Evolutionary conservation across 2,888 invertebrate species (phyloP), one percentile per base, ranked within the genome.

Genomic region (Helobdella robusta): DNA sequence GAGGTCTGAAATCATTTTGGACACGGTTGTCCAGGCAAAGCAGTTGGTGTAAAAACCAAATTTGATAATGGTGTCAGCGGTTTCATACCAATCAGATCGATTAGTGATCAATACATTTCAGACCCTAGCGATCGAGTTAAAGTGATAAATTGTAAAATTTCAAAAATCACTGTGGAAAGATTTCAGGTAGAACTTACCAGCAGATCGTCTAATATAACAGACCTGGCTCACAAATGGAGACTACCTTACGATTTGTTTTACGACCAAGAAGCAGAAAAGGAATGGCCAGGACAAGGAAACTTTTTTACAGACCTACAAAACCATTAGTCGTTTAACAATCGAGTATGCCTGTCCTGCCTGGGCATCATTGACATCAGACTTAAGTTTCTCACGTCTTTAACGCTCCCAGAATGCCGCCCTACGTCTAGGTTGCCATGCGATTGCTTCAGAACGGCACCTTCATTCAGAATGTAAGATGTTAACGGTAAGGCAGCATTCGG

Each of bases 1-100:
- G n/a, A n/a, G 82, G 94, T 95, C 59, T 97, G 95, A 95, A 92
- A 91, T 80, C 95, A 97, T 80, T 95, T 95, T 82, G 95, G 97
- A 80, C 89, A 91, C 0, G 91, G 89, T 34, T 98, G 98, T 81
- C 94, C 91, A 0, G 98, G 98, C 0, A 89, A 91, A 77, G 91
- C 97, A 0, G 89, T 89, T 0, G 98, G 98, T 0, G 88, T 98
- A 0, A 85, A 89, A 68, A 83, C 91, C 48, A 83, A 89, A 0
- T 81, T 98, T 2, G 97, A 98, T 80, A 98, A 98, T 78, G 89
- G 89, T 0, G 75, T 78, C 28, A 87, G 86, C 18, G 94, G 94
- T 0, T 95, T 93, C 78, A 89, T 97, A 74, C 90, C 90, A 75
- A 89, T 91, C 66, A 90, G 90, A 79, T 91, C 91, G 80, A 82